These are phyloP conservation scores for Pipistrellus kuhlii DNA, from an alignment of 2,797 vertebrate species.

Conservation along the genomic window DNA sequence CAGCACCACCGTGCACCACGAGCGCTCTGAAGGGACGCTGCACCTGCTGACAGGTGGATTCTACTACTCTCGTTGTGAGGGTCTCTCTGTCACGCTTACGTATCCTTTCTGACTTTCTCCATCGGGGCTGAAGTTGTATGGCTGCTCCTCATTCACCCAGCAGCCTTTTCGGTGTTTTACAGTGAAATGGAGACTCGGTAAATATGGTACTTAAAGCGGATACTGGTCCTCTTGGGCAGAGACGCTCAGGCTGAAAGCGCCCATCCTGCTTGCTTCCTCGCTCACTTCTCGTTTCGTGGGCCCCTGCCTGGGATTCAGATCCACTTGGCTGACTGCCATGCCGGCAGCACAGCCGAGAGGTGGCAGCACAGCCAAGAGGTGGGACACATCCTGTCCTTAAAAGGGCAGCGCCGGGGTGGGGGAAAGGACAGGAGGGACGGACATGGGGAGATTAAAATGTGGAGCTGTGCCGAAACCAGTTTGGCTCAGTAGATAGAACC, in stretches of 20 bases:
- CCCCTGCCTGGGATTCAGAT: not conserved
- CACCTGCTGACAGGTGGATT: too few species aligned
- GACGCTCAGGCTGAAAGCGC: not conserved
- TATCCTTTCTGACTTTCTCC: not conserved
- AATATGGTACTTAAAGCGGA: not conserved
- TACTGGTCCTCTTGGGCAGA: not conserved
- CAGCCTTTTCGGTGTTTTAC: not conserved
- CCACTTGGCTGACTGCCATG: accelerated
- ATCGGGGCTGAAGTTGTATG: not conserved
- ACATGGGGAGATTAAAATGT: not conserved
- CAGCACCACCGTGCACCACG: not conserved
- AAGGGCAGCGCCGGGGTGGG: not conserved
- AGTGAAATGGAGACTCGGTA: not conserved
- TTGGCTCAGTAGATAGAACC: too few species aligned
- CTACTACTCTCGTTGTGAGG: accelerated
- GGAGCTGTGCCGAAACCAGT: too few species aligned
- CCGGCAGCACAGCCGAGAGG: not conserved
- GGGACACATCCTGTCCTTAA: not conserved
- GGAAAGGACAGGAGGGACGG: not conserved
- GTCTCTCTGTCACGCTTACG: not conserved
- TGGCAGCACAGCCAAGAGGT: not conserved
- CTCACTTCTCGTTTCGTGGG: not conserved
- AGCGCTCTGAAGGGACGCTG: not conserved
- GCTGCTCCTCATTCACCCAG: not conserved
- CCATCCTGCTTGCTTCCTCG: not conserved